These are phyloP conservation scores for Drosophila eugracilis DNA, from an alignment of 1,140 invertebrate genomes.

Conservation along the genomic window DNA sequence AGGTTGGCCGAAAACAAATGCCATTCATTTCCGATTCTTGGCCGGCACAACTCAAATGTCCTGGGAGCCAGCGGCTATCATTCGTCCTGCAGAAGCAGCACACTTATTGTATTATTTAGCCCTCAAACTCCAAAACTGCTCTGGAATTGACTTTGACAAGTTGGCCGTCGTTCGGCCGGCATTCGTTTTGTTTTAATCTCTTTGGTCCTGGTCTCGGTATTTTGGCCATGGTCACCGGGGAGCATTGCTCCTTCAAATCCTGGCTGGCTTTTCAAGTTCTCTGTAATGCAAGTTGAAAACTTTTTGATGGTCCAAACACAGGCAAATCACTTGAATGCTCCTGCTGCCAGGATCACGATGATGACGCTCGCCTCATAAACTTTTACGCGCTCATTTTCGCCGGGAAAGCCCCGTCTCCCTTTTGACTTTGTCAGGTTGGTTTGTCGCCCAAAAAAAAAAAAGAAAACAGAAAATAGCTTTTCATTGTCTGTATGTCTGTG, in stretches of 20 bases:
- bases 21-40: conserved; percentile 71
- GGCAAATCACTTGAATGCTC: conserved; percentile 75
- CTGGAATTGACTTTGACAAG: conserved; percentile 78
- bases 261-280: conserved; percentile 30
- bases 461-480: conserved; percentile 77
- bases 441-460: conserved; percentile 68
- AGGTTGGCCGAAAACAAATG: conserved; percentile 72
- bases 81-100: conserved; percentile 34
- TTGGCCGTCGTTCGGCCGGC: conserved; percentile 66
- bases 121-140: conserved; percentile 22
- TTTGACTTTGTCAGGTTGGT: conserved; percentile 65
- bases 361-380: conserved; percentile 69
- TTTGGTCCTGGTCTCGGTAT: conserved; percentile 38
- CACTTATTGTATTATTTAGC: conserved; percentile 60
- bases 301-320: conserved; percentile 73
- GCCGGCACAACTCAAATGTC: conserved; percentile 59
- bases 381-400: conserved; percentile 74
- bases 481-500: conserved; percentile 65
- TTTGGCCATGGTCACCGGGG: conserved; percentile 56
- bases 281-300: conserved; percentile 78
- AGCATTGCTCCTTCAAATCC: conserved; percentile 12
- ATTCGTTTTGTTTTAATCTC: conserved; percentile 75
- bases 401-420: conserved; percentile 19
- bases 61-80: conserved; percentile 44
- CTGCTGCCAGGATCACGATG: conserved; percentile 38